These are phyloP conservation scores for Xiphophorus birchmanni DNA, from an alignment of 2,797 vertebrate genomes.

Conservation along the genomic window DNA sequence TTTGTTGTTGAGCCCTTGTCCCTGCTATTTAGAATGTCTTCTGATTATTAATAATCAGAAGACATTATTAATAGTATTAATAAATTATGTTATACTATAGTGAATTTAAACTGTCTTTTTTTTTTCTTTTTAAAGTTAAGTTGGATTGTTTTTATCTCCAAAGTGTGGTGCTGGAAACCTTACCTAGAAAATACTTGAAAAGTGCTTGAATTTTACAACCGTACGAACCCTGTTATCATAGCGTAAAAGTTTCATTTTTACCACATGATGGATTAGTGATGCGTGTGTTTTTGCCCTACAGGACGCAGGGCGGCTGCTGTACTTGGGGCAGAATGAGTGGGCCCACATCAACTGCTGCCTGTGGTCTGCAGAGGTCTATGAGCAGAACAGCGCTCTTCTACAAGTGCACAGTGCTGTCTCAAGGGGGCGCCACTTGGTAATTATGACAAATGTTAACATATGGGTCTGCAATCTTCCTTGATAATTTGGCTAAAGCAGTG, in stretches of 20 bases:
- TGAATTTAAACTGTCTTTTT: too few relatives aligned
- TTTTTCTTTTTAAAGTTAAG: too few relatives aligned
- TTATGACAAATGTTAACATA: background rate
- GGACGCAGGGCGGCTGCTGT: conserved; percentile 90
- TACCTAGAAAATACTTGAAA: too few relatives aligned
- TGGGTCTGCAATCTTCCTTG: background rate
- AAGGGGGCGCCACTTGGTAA: conserved; percentile 90
- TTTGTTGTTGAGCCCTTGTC: too few relatives aligned
- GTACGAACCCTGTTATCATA: background rate
- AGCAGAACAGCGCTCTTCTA: conserved; percentile 87
- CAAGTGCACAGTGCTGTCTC: conserved; percentile 92
- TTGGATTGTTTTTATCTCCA: too few relatives aligned
- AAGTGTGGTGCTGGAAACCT: too few relatives aligned
- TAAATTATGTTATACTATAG: too few relatives aligned
- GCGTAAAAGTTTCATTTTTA: background rate
- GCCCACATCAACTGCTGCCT: conserved; percentile 93
- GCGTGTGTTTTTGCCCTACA: conserved; percentile 43
- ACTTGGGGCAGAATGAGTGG: conserved; percentile 95
- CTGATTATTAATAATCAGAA: too few relatives aligned
- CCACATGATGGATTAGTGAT: background rate
- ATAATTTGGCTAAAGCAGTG: too few relatives aligned
- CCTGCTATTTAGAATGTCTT: too few relatives aligned
- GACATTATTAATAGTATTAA: too few relatives aligned
- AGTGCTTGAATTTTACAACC: too few relatives aligned
- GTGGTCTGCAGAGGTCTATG: conserved; percentile 95